Base-by-base conservation (phyloP, 2,888 invertebrate species). In the Xylophagus ater region DNA sequence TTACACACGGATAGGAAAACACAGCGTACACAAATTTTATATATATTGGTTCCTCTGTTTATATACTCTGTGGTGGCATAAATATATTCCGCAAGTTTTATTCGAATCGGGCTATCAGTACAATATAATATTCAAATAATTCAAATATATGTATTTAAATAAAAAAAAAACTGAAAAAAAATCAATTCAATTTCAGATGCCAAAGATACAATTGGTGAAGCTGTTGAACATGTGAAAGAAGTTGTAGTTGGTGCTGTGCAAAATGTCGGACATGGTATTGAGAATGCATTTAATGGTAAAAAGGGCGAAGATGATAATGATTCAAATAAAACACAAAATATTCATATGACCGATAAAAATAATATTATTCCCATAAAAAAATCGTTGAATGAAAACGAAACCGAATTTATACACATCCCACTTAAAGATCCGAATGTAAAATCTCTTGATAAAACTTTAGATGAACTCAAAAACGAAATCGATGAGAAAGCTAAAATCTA, bases 231-330 rank as follows among this genome's bases (percentile, higher is more conserved):
- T 29, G 45, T 49, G 9, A 51, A 51, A 41, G 51, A 47, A 28
- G 45, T 45, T 9, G 40, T 51, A 12, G 47, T 47, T 9, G 49
- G 41, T 14, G 46, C 48, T 9, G 46, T 47, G 3, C 44, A 48
- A 29, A 47, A 45, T 21, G 44, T 49, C 17, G 43, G 46, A 17
- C 41, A 45, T 24, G 45, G 46, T 10, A 38, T 50, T 15, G 46
- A 44, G 10, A 40, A 37, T 17, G 42, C 35, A 12, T 32, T 46
- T 4, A 31, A 34, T 24, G 42, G 43, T 7, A 38, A 33, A 24
- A 44, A 40, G 6, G 30, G 26, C 18, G 25, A 38, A 14, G 36
- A 35, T 25, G 41, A 37, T 20, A 30, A 32, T 26, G 25, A 40
- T 36, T n/a, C n/a, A n/a, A n/a, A n/a, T n/a, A n/a, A n/a, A n/a